phyloP scores from a whole-genome alignment of 2,113 vertebrate genomes.

The Sinocyclocheilus maitianheensis region DNA sequence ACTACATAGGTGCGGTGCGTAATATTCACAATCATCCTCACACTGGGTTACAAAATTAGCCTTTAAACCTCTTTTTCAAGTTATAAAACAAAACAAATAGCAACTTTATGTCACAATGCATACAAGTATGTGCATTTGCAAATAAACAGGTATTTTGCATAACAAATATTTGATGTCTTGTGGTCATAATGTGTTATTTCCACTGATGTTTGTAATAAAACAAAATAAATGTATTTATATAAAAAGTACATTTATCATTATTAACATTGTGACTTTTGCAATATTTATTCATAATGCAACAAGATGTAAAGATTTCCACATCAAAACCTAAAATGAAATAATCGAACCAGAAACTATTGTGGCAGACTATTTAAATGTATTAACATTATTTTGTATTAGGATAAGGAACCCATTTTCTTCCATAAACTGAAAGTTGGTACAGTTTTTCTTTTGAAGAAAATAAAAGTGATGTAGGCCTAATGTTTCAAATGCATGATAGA shows the following conservation, averaged over 20 bases:
- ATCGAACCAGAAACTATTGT: too few species aligned
- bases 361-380: not conserved
- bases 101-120: not conserved
- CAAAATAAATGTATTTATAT: not conserved
- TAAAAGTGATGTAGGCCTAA: too few species aligned
- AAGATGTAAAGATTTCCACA: too few species aligned
- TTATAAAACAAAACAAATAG: not conserved
- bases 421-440: not conserved
- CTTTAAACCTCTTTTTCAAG: not conserved
- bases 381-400: not conserved
- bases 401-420: not conserved
- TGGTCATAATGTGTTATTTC: not conserved
- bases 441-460: too few species aligned
- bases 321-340: too few species aligned
- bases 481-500: too few species aligned
- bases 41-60: not conserved
- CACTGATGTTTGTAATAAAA: not conserved
- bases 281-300: not conserved
- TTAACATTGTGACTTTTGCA: not conserved
- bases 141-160: not conserved
- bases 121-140: not conserved
- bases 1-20: slow-evolving; percentile 9
- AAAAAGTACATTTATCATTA: not conserved
- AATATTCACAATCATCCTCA: not conserved
- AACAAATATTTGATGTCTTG: not conserved